These are phyloP conservation scores for Nysson spinosus DNA, from an alignment of 2,888 invertebrate species.

Conservation along the genomic window DNA sequence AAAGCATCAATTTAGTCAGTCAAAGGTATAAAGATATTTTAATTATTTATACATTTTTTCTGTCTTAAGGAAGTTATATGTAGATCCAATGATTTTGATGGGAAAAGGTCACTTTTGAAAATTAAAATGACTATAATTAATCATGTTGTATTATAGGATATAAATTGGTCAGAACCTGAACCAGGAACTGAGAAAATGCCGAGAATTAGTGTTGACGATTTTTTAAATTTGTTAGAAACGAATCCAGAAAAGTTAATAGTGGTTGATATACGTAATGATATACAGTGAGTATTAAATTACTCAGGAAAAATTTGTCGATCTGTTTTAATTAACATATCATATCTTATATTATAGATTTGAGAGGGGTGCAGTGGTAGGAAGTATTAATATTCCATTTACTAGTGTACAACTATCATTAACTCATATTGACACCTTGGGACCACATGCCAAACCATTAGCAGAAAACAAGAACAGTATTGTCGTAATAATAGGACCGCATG, in stretches of 20 bases:
- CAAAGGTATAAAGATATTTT: conserved; percentile 58
- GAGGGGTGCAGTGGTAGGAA: conserved; percentile 87
- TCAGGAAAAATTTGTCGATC: conserved; percentile 18
- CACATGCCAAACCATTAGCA: conserved; percentile 81
- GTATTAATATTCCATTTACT: conserved; percentile 93
- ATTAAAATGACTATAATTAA: background rate
- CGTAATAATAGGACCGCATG: conserved; percentile 88
- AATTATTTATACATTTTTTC: conserved; percentile 7
- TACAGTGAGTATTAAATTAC: conserved; percentile 81
- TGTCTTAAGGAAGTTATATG: too few relatives aligned
- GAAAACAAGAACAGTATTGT: conserved; percentile 84
- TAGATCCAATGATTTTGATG: too few relatives aligned
- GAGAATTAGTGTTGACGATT: conserved; percentile 91
- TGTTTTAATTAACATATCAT: conserved; percentile 20
- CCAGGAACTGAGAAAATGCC: conserved; percentile 78
- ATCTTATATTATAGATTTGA: conserved; percentile 81
- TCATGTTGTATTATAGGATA: conserved; percentile 53
- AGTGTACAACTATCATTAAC: conserved; percentile 85
- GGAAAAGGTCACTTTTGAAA: too few relatives aligned
- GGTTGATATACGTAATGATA: conserved; percentile 84
- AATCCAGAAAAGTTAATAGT: conserved; percentile 80
- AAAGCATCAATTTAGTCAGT: conserved; percentile 82
- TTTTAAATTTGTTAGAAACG: conserved; percentile 85
- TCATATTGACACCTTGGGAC: conserved; percentile 85
- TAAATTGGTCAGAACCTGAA: conserved; percentile 71